Evolutionary conservation across 2,797 vertebrate genomes (phyloP).

Genomic region (Neosilurus hyrtlii): DNA sequence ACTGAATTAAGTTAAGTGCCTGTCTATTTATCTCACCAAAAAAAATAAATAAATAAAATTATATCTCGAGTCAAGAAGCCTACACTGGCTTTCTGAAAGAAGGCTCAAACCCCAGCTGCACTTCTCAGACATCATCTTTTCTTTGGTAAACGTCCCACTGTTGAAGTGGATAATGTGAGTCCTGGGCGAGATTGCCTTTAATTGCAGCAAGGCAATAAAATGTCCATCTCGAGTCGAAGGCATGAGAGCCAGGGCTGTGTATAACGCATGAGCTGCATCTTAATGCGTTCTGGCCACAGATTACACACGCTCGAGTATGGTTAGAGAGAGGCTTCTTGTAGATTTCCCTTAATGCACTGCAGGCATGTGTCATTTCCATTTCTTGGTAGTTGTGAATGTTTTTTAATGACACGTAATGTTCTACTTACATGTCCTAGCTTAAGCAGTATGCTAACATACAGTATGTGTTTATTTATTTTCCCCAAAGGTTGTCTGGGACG

Average conservation of each 20-base stretch:
- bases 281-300: slow-evolving; percentile 16
- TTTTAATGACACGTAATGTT: not conserved
- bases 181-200: slow-evolving; percentile 39
- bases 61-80: not conserved
- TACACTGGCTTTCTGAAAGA: not conserved
- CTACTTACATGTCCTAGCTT: no score
- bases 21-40: not conserved
- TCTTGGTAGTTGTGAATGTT: not conserved
- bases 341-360: not conserved
- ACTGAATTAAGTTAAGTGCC: not conserved
- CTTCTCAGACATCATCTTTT: slow-evolving; percentile 16
- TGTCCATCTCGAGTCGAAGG: slow-evolving; percentile 28
- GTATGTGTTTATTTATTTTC: slow-evolving; percentile 36
- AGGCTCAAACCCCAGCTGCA: slow-evolving; percentile 4
- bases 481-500: slow-evolving; percentile 88
- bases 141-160: slow-evolving; percentile 10
- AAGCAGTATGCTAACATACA: not conserved
- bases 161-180: slow-evolving; percentile 42
- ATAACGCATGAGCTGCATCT: slow-evolving; percentile 21
- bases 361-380: not conserved
- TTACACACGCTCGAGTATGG: not conserved
- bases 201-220: slow-evolving; percentile 39
- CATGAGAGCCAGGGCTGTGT: not conserved
- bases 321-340: not conserved
- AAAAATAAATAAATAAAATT: not conserved